phyloP scores from a whole-genome alignment of 2,113 vertebrate genomes.

The Megaptera novaeangliae region DNA sequence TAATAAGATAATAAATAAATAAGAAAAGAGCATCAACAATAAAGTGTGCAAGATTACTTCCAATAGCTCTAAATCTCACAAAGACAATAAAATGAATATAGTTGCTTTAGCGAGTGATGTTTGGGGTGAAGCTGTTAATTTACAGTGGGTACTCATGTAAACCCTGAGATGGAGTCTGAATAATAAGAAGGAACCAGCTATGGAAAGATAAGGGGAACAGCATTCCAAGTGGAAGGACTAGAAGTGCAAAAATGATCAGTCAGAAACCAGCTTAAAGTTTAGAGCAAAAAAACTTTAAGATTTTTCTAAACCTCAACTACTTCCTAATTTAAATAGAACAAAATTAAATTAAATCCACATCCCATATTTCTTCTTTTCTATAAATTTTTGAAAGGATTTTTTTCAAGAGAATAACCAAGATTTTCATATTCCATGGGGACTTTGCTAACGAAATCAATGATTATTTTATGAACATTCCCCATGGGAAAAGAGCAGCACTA shows the following conservation, averaged over 20 bases:
- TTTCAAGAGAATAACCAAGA: neutral
- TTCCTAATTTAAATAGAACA: neutral
- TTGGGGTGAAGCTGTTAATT: neutral
- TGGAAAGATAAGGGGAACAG: neutral
- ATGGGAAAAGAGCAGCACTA: neutral
- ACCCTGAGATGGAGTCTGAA: neutral
- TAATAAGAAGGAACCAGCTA: neutral
- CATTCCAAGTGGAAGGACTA: neutral
- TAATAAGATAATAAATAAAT: neutral
- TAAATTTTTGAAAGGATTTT: neutral
- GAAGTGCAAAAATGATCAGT: neutral
- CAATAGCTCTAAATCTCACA: neutral
- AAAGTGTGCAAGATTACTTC: neutral
- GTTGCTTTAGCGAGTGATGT: neutral
- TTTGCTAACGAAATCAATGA: neutral
- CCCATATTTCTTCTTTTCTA: neutral
- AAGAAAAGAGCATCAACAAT: neutral
- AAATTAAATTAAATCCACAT: neutral
- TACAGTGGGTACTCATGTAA: neutral
- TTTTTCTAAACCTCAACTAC: neutral
- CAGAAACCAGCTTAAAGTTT: neutral
- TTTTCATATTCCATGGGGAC: neutral
- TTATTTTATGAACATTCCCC: neutral
- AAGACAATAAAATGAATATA: neutral
- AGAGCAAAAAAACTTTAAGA: neutral